Evolutionary conservation across 2,888 invertebrate genomes (phyloP), one percentile per base, ranked within the genome.

Genomic region (Uloborus plumipes): DNA sequence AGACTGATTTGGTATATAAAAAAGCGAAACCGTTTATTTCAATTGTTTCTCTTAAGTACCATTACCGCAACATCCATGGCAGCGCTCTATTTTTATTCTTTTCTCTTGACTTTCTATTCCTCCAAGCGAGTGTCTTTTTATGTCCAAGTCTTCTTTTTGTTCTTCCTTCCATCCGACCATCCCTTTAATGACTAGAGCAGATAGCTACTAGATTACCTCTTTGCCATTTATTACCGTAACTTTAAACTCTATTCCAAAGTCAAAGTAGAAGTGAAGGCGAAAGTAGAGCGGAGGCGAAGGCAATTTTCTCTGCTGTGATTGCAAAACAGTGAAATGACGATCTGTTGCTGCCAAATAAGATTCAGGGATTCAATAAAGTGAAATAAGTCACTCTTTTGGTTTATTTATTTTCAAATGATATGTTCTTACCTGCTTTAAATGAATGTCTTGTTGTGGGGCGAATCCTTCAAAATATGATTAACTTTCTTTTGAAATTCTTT

Each of bases 201-300:
- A 80, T 80, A 73, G 79, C 66, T 80, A 67, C 73, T 73, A 80
- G 79, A 80, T 80, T 80, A 73, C 79, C 73, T 73, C 62, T 67
- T 80, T 73, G 58, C 61, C 67, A 61, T 80, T 80, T 80, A 80
- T 80, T 80, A 73, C 79, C 61, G 66, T 73, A 80, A 73, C 73
- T 80, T 80, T 73, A 73, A 80, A 80, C 67, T 72, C 67, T 55
- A 39, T 67, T 80, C 61, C 55, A n/a, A 61, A 80, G 73, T 80
- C 79, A 53, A 16, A 31, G 22, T 47, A 69, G 65, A 51, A 67
- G 51, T 18, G 18, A 47, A 47, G 76, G 49, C 20, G 64, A 39
- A 49, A 53, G 64, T 64, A 39, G 59, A 18, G 26, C 50, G 75
- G 31, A 65, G 18, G 65, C 20, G 67, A 66, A 75, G 20, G 66